Base-by-base conservation (phyloP, 2,888 invertebrate species). In the Drosophila yooni region DNA sequence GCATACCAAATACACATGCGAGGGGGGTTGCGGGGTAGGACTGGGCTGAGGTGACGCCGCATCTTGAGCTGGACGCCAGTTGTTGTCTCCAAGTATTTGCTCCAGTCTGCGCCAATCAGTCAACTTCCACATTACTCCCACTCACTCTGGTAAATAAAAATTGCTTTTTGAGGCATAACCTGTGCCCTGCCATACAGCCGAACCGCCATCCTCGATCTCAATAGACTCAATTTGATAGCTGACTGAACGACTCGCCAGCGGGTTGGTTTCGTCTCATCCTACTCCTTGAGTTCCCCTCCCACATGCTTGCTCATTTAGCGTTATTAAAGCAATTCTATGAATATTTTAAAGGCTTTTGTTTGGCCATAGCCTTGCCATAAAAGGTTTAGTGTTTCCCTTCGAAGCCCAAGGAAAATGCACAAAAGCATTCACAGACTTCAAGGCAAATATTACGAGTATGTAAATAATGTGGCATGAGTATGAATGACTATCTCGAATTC, bases 251-350 rank as follows among this genome's bases (percentile, higher is more conserved):
- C 71, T 64, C 53, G 59, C 59, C 70, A 50, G 43, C 46, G 70
- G 62, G 7, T 31, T 40, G 15, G 21, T 10, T 21, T 27, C 54
- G 25, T 25, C 18, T 7, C 18, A 3, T 27, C 1, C 25, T 46
- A 40, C 46, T 57, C 38, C 56, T 48, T 31, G 15, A 15, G 21
- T 38, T 18, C 15, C 18, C 34, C 18, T 40, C 51, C 48, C 50
- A 38, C 50, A 58, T 27, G 58, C 72, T 70, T 77, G 76, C 83
- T 86, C 83, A 88, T 90, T 87, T 88, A 71, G 74, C 81, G 82
- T 88, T 90, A 90, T 83, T 88, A 88, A 88, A 90, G 83, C 88
- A 77, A 81, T 83, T 79, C 86, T 77, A 88, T 87, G 81, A 90
- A 87, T 87, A 90, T 90, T 87, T 87, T 88, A 88, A 86, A 74